phyloP scores from a whole-genome alignment of 2,888 invertebrate genomes.

The Mantis religiosa region DNA sequence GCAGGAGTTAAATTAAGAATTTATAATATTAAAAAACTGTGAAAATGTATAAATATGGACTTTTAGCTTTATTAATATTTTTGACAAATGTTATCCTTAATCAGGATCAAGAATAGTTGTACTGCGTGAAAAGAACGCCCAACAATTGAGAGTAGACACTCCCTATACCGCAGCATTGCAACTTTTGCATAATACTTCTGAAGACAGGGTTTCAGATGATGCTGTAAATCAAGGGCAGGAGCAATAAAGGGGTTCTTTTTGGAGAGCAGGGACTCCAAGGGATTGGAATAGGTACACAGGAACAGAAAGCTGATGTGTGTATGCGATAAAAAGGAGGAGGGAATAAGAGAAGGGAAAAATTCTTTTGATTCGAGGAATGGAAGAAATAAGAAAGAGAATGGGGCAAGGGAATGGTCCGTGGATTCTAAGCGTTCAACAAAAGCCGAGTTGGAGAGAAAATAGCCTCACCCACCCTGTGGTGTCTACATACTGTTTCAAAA shows the following conservation, averaged over 20 bases:
- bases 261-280: background rate
- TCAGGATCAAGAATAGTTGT: background rate
- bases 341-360: constrained; percentile 10
- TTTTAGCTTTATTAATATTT: no score
- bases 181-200: constrained; percentile 9
- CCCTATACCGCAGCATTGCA: background rate
- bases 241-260: constrained; percentile 5
- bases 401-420: background rate
- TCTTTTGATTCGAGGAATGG: constrained; percentile 19
- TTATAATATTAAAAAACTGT: no score
- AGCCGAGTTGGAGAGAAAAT: background rate
- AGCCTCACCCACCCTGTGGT: background rate
- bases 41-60: no score
- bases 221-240: constrained; percentile 21
- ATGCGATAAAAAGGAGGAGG: constrained; percentile 20
- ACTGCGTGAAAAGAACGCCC: background rate
- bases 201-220: background rate
- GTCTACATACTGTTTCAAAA: background rate
- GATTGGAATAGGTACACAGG: constrained; percentile 11
- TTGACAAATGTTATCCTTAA: no score
- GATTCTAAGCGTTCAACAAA: background rate
- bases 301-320: constrained; percentile 14
- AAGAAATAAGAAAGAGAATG: background rate
- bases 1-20: no score
- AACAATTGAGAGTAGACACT: background rate